Percentiles rank a stretch among this genome's conserved stretches.
These are phyloP conservation scores for Verasper variegatus DNA, from an alignment of 2,113 vertebrate genomes.

Conservation along the genomic window DNA sequence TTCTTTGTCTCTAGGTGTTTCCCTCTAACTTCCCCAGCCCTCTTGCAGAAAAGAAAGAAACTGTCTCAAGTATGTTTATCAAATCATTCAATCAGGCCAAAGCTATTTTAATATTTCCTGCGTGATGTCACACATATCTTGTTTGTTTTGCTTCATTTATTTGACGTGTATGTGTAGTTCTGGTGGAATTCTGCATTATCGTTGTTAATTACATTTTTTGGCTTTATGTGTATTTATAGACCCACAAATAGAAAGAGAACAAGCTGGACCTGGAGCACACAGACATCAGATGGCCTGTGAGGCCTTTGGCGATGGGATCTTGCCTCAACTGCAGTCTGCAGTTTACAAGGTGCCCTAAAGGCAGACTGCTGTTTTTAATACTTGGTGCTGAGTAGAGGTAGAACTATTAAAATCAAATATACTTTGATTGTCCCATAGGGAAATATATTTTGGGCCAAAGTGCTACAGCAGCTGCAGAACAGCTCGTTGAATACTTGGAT, in stretches of 20 bases:
- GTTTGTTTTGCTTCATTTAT: background rate
- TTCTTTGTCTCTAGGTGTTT: constrained; percentile 80
- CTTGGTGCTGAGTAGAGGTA: background rate
- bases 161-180: background rate
- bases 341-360: constrained; percentile 84
- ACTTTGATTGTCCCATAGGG: too few species aligned
- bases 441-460: too few species aligned
- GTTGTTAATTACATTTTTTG: background rate
- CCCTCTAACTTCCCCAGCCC: constrained; percentile 72
- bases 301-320: constrained; percentile 83
- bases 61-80: constrained; percentile 73
- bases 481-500: background rate
- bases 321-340: constrained; percentile 88
- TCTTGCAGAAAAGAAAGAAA: constrained; percentile 65
- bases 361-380: background rate
- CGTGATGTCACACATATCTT: background rate
- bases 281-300: constrained; percentile 82
- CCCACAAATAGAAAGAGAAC: constrained; percentile 84
- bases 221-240: constrained; percentile 68
- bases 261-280: constrained; percentile 79
- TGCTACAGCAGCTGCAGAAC: too few species aligned
- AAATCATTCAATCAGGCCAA: constrained; percentile 11
- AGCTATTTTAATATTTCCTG: background rate
- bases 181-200: background rate
- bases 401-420: background rate